Percentiles rank a stretch among this genome's conserved stretches.
Evolutionary conservation across 2,797 vertebrate genomes (phyloP).

Genomic region (Clarias fuscus): DNA sequence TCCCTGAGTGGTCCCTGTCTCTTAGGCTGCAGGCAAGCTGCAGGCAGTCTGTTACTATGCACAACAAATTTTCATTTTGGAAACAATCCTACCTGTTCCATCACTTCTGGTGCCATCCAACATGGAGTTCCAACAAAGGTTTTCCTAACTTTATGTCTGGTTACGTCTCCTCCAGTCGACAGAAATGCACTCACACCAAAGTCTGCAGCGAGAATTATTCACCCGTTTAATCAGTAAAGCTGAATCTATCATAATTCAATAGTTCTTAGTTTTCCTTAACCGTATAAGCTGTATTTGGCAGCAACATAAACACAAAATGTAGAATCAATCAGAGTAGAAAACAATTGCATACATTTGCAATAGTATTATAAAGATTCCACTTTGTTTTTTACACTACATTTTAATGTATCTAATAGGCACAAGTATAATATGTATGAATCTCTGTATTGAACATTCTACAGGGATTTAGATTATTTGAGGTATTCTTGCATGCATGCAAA

Average conservation of each 20-base stretch:
- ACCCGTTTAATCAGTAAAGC: background rate
- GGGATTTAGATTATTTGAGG: background rate
- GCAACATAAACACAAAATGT: background rate
- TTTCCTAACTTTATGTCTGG: constrained; percentile 97
- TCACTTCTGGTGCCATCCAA: constrained; percentile 99
- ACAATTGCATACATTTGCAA: background rate
- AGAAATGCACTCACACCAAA: constrained; percentile 98
- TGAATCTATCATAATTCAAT: background rate
- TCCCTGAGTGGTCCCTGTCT: background rate
- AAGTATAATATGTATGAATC: background rate
- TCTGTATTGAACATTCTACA: background rate
- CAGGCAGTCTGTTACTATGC: background rate
- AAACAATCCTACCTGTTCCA: constrained; percentile 88
- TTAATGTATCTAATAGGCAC: background rate
- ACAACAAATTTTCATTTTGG: background rate
- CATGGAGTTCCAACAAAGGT: constrained; percentile 98
- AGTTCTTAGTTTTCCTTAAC: background rate
- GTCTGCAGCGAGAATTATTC: constrained; percentile 71
- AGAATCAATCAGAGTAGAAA: background rate
- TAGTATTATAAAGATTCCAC: background rate
- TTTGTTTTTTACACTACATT: background rate
- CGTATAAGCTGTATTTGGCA: background rate
- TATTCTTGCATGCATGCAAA: background rate
- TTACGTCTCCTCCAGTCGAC: constrained; percentile 94
- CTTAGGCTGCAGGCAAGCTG: background rate